Base-by-base conservation (phyloP, 2,797 vertebrate genomes). In the Muscicapa striata region DNA sequence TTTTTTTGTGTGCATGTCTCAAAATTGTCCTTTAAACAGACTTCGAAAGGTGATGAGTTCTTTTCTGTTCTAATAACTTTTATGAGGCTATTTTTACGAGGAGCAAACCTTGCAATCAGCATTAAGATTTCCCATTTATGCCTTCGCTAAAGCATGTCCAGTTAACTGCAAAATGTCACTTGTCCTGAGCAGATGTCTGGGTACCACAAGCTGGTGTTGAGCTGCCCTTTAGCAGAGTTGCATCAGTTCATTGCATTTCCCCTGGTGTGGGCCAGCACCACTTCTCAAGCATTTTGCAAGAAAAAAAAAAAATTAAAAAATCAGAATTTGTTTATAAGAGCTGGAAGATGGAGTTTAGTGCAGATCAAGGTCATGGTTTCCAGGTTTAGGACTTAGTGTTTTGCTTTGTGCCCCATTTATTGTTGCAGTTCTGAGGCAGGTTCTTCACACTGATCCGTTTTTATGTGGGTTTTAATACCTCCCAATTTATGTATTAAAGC, bases 21-120 rank as follows among this genome's bases (percentile, higher is more conserved):
- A 75, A 89, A 93, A 55, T 72, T 90, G 34, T 67, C 89, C 85
- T 83, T 81, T 92, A n/a, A 84, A 43, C 5, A 68, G 64, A 45
- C 69, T 51, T 89, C 9, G 26, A 84, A 87, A 59, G 70, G 40
- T 63, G 52, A 81, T 64, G 74, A 90, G 41, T 54, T 26, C 41
- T 93, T 89, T 86, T 41, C 54, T 94, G 73, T 93, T 72, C 92
- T 89, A 94, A 92, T 94, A 84, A 58, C 74, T 84, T 94, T 92
- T 90, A 75, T 26, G 80, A 88, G 52, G 62, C 17, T 63, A 77
- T 62, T 97, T 76, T 95, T 87, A 92, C 5, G 61, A 90, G 95
- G 80, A 94, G 63, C 27, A 96, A 95, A 80, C 34, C 68, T 86
- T 81, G 70, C 72, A 90, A 91, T 96, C n/a, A 70, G 70, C 64